A percentile compares a stretch with the other conserved stretches of the same genome.
Conservation (phyloP, 2,888 invertebrate genomes). For the Hofmannophila pseudospretella region DNA sequence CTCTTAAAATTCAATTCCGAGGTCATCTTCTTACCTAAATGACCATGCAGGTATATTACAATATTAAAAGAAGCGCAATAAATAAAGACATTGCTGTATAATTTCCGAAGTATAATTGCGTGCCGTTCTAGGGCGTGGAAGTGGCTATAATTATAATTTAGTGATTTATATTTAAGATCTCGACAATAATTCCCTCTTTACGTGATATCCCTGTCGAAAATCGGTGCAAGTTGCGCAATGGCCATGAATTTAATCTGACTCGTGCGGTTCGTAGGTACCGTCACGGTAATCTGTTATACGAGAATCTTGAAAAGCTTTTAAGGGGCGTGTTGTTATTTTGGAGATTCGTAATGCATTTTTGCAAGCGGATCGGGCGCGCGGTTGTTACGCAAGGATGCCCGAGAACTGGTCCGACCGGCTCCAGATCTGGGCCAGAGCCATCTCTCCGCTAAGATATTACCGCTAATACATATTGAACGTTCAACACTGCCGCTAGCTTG, state of each 20-base stretch:
- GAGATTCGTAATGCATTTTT: slow-evolving; percentile 68
- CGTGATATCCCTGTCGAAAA: slow-evolving; percentile 54
- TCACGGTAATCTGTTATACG: slow-evolving; percentile 53
- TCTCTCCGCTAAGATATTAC: slow-evolving; percentile 67
- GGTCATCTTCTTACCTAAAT: slow-evolving; percentile 55
- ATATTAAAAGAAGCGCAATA: slow-evolving; percentile 61
- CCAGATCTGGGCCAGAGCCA: slow-evolving; percentile 70
- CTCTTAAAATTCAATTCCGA: slow-evolving; percentile 41
- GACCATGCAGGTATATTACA: slow-evolving; percentile 35
- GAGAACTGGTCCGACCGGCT: slow-evolving; percentile 70
- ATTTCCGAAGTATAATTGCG: slow-evolving; percentile 66
- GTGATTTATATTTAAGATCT: slow-evolving; percentile 59
- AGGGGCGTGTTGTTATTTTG: slow-evolving; percentile 62
- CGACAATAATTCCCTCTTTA: slow-evolving; percentile 44
- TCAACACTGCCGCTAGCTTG: slow-evolving; percentile 39
- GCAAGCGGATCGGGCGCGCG: slow-evolving; percentile 47
- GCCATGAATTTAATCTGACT: slow-evolving; percentile 42
- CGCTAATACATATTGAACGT: slow-evolving; percentile 69
- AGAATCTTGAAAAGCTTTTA: slow-evolving; percentile 64
- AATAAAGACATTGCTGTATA: slow-evolving; percentile 58
- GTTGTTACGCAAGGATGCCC: slow-evolving; percentile 68
- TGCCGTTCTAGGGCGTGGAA: slow-evolving; percentile 62
- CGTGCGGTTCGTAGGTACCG: slow-evolving; percentile 30
- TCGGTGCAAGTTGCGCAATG: slow-evolving; percentile 56
- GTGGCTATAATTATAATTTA: slow-evolving; percentile 60